These are phyloP conservation scores for Drosophila nannoptera DNA, from an alignment of 1,140 invertebrate genomes.

Conservation along the genomic window DNA sequence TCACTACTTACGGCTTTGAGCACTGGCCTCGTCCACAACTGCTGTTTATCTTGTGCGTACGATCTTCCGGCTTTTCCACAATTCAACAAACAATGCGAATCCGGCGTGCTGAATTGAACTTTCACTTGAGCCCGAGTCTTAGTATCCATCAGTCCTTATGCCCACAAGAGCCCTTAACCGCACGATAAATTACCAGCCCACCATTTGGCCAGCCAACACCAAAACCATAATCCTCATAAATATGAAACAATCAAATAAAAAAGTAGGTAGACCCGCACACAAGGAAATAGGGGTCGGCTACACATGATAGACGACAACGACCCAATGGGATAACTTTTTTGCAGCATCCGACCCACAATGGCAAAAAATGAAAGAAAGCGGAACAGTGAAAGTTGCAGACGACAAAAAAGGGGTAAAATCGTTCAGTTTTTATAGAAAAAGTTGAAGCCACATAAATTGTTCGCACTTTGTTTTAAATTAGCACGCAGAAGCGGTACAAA, in stretches of 20 bases:
- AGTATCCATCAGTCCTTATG: slow-evolving; percentile 30
- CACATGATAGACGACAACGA: slow-evolving; percentile 23
- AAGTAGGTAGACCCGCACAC: slow-evolving; percentile 53
- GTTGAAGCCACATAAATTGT: slow-evolving; percentile 47
- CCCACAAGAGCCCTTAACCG: slow-evolving; percentile 45
- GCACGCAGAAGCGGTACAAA: slow-evolving; percentile 8
- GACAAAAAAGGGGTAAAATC: slow-evolving; percentile 56
- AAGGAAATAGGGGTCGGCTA: slow-evolving; percentile 12
- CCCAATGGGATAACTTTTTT: slow-evolving; percentile 49
- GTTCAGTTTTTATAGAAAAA: slow-evolving; percentile 43
- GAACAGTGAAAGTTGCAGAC: slow-evolving; percentile 44
- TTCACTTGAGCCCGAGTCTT: slow-evolving; percentile 51
- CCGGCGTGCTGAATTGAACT: slow-evolving; percentile 28
- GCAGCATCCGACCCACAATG: slow-evolving; percentile 21
- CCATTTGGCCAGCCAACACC: slow-evolving; percentile 50
- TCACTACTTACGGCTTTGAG: not conserved
- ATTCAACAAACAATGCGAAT: slow-evolving; percentile 46
- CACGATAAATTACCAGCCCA: slow-evolving; percentile 58
- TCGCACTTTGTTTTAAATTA: slow-evolving; percentile 66
- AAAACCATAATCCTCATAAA: slow-evolving; percentile 73
- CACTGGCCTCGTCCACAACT: slow-evolving; percentile 17
- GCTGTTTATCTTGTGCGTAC: slow-evolving; percentile 54
- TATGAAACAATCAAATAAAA: slow-evolving; percentile 73
- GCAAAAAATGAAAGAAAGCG: slow-evolving; percentile 37
- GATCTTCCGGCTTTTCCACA: slow-evolving; percentile 34